Evolutionary conservation across 1,140 invertebrate genomes (phyloP), one percentile per base, ranked within the genome.

Genomic region (Homalodisca vitripennis): DNA sequence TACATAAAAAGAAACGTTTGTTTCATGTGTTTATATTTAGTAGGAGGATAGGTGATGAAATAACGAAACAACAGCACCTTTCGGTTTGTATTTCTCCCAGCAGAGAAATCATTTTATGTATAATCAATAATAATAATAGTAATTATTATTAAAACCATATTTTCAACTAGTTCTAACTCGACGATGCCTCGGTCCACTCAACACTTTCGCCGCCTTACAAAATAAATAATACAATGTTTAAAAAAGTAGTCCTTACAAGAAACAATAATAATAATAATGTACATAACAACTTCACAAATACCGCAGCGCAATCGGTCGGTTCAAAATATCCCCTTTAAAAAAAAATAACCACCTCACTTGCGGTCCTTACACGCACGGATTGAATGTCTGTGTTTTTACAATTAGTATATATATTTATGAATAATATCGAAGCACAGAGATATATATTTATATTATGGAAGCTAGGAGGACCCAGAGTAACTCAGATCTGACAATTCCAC

Each of bases 141-240:
- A 66, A 66, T 66, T 66, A 66, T 66, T 66, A 66, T 66, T 66
- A 66, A 66, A 66, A 46, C 63, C 63, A 66, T 46, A 66, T 32
- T 66, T 66, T 27, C 63, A 66, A 66, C 63, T 66, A 27, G 63
- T 34, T 17, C 62, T 41, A 46, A 34, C 27, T 64, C 32, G 30
- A 66, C 34, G 32, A 66, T n/a, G 27, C 20, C n/a, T 27, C 27
- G 13, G 41, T 46, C 32, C 63, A 30, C n/a, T 32, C 29, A 17
- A 63, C 27, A 20, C 29, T 26, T 29, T 63, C 32, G 22, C 41
- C 41, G 63, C 63, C 63, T 66, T 66, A 66, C 32, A 66, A 29
- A 63, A 66, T 66, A 66, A 66, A 66, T 66, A 66, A 66, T 66
- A 66, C 32, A 46, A 30, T 13, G 32, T 26, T 66, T 41, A 66